Conservation (phyloP, 2,797 vertebrate genomes). For the Macropus fuliginosus region DNA sequence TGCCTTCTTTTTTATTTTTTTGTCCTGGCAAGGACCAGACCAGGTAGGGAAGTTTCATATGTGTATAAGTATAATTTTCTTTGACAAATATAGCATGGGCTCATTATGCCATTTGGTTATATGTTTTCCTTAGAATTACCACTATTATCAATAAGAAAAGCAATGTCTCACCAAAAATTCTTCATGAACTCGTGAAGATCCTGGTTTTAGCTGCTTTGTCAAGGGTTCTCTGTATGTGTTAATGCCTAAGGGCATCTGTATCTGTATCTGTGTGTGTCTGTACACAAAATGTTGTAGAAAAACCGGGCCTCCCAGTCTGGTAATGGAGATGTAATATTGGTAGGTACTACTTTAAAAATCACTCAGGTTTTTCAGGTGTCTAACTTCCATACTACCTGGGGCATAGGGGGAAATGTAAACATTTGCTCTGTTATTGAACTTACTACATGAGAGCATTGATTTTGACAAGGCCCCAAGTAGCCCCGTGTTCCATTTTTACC, state of each 20-base stretch:
- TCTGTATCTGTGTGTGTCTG: background rate
- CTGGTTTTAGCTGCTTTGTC: background rate
- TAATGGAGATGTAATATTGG: constrained; percentile 73
- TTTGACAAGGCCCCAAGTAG: constrained; percentile 84
- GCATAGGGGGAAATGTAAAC: constrained; percentile 86
- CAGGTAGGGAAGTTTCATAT: background rate
- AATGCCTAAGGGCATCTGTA: background rate
- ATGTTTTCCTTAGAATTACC: background rate
- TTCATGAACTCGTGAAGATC: background rate
- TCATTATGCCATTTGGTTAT: background rate
- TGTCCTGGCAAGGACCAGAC: background rate
- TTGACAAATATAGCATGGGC: constrained; percentile 1
- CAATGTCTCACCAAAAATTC: background rate
- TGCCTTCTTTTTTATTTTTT: background rate
- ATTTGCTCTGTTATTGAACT: constrained; percentile 86
- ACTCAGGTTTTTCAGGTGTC: constrained; percentile 74
- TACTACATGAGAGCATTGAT: constrained; percentile 83
- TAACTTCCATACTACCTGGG: constrained; percentile 73
- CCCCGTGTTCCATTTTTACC: constrained; percentile 78
- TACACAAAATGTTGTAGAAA: constrained; percentile 10
- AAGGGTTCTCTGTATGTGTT: background rate
- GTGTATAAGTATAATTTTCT: background rate
- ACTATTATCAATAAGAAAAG: background rate
- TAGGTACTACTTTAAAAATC: constrained; percentile 72
- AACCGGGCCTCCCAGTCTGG: constrained; percentile 48